Conservation (phyloP, 2,797 vertebrate genomes). For the Helarctos malayanus region DNA sequence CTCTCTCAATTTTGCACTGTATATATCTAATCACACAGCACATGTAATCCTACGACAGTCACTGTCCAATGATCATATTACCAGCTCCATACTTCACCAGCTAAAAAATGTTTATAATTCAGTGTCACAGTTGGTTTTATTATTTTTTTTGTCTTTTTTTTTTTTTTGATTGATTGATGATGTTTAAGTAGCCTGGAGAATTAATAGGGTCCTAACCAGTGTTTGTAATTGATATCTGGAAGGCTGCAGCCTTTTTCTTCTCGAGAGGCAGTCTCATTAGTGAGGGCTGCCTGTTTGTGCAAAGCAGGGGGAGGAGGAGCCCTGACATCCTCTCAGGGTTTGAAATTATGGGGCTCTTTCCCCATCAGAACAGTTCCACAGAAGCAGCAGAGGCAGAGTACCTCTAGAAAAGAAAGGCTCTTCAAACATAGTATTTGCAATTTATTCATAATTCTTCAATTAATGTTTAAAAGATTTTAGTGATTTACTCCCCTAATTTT, state of each 20-base stretch:
- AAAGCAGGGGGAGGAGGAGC: background rate
- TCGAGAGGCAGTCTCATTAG: constrained; percentile 62
- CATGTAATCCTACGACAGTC: constrained; percentile 54
- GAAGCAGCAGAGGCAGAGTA: background rate
- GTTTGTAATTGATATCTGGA: constrained; percentile 35
- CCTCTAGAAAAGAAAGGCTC: background rate
- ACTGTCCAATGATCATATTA: constrained; percentile 67
- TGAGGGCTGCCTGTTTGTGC: background rate
- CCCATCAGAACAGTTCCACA: background rate
- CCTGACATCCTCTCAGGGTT: background rate
- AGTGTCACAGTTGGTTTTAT: constrained; percentile 48
- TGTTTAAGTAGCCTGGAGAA: constrained; percentile 78
- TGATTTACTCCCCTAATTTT: background rate
- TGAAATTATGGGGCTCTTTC: constrained; percentile 26
- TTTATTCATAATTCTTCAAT: background rate
- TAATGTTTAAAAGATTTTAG: constrained; percentile 16
- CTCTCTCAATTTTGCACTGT: constrained; percentile 67
- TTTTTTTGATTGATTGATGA: constrained; percentile 73
- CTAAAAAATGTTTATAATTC: constrained; percentile 80
- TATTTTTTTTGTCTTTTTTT: constrained; percentile 65
- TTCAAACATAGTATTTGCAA: background rate
- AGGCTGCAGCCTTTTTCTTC: constrained; percentile 43
- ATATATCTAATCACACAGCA: constrained; percentile 75
- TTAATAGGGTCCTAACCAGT: constrained; percentile 71
- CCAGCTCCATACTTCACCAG: constrained; percentile 63